Conservation (phyloP, 1,140 invertebrate genomes). For the Pinna nobilis region DNA sequence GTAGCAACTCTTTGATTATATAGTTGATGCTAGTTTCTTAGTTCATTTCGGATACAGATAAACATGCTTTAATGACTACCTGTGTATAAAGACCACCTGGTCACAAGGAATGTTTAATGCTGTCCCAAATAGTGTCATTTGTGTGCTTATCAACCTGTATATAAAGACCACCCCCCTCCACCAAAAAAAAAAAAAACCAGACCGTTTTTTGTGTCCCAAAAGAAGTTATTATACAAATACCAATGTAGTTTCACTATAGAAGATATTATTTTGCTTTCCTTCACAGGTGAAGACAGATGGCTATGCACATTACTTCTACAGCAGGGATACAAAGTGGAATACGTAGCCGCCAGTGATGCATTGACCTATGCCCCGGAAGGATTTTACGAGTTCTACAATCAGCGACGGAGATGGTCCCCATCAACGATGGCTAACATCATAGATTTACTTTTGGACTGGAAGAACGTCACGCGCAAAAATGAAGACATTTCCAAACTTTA, state of each 20-base stretch:
- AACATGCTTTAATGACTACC: not conserved
- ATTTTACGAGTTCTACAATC: slow-evolving; percentile 81
- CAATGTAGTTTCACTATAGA: too few relatives aligned
- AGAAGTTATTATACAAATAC: too few relatives aligned
- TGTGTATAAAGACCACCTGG: too few relatives aligned
- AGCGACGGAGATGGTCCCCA: slow-evolving; percentile 80
- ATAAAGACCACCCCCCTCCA: too few relatives aligned
- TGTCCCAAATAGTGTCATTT: too few relatives aligned
- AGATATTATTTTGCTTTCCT: not conserved
- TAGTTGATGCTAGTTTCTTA: too few relatives aligned
- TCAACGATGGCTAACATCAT: slow-evolving; percentile 82
- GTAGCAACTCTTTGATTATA: too few relatives aligned
- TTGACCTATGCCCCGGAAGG: slow-evolving; percentile 80
- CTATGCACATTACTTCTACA: slow-evolving; percentile 80
- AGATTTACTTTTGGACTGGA: slow-evolving; percentile 76
- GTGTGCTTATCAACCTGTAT: too few relatives aligned
- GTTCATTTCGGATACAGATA: not conserved
- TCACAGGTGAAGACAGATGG: slow-evolving; percentile 80
- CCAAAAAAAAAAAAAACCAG: too few relatives aligned
- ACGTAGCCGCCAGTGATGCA: slow-evolving; percentile 81
- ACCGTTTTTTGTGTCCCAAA: too few relatives aligned
- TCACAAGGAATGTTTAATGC: too few relatives aligned
- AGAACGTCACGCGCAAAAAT: slow-evolving; percentile 67
- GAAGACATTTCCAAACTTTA: slow-evolving; percentile 61
- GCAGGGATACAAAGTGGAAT: slow-evolving; percentile 80